Evolutionary conservation across 2,888 invertebrate genomes (phyloP), one percentile per base, ranked within the genome.

Genomic region (Pharmacophagus antenor): DNA sequence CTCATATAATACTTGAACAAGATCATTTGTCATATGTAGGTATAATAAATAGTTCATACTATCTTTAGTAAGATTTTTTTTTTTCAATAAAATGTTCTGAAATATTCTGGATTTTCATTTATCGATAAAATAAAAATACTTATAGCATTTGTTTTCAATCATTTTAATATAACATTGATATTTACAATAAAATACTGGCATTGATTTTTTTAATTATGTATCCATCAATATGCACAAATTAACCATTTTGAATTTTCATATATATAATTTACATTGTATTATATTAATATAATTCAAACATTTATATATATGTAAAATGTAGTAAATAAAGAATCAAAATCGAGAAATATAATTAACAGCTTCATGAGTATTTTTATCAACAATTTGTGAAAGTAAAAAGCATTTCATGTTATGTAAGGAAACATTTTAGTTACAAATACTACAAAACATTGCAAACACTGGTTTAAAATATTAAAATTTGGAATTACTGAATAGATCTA

Each of bases 111-210:
- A 71, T 62, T 67, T 68, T 77, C 67, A 63, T 65, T 41, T 57
- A 61, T 55, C 20, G 61, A 42, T 54, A 51, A 69, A 82, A 79
- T 76, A 71, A 81, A 81, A 82, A 71, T 71, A 63, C 73, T 63
- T 63, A 57, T 69, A 67, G 69, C 64, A 71, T 79, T 83, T 82
- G 72, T 79, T 82, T 84, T 83, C 74, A 74, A 71, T 67, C 63
- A 70, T 80, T 87, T 86, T 87, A 88, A 83, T 87, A 74, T 84
- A 88, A 88, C 85, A 85, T 84, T 83, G 72, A 83, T 88, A 88
- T 89, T 85, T 89, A 89, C 88, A 88, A 78, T 88, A 84, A 84
- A 89, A 89, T 89, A 89, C 89, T 89, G 89, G 88, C 87, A 84
- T 86, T 82, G 77, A 86, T 80, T 79, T 79, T 77, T 75, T 73